phyloP scores from a whole-genome alignment of 2,888 invertebrate genomes.

The Leucozona laternaria region DNA sequence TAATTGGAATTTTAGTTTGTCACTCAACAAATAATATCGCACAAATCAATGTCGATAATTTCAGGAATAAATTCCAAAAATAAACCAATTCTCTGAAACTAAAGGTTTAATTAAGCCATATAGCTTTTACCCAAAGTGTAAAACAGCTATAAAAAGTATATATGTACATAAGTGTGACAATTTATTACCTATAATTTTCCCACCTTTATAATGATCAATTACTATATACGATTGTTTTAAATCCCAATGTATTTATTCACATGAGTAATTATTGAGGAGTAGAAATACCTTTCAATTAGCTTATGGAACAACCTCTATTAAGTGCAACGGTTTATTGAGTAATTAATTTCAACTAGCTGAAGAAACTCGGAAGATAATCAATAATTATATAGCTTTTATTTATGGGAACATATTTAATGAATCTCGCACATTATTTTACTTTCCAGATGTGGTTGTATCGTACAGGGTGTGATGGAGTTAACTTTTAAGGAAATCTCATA shows the following conservation, averaged over 20 bases:
- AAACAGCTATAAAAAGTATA: too few species aligned
- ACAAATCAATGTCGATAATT: too few species aligned
- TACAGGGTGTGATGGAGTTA: neutral
- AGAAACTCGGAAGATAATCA: neutral
- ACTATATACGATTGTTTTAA: neutral
- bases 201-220: neutral
- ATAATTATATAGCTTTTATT: neutral
- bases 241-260: neutral
- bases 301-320: neutral
- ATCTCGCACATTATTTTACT: neutral
- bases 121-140: too few species aligned
- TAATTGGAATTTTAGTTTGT: too few species aligned
- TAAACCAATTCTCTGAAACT: too few species aligned
- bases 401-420: neutral
- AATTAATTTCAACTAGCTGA: slow-evolving; percentile 1
- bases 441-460: neutral
- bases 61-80: too few species aligned
- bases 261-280: neutral
- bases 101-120: too few species aligned
- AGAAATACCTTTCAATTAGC: slow-evolving; percentile 2
- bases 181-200: neutral
- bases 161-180: neutral
- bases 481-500: too few species aligned
- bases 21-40: too few species aligned
- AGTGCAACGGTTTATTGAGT: neutral